These are phyloP conservation scores for Agriotes lineatus DNA, from an alignment of 2,888 invertebrate species.

Conservation along the genomic window DNA sequence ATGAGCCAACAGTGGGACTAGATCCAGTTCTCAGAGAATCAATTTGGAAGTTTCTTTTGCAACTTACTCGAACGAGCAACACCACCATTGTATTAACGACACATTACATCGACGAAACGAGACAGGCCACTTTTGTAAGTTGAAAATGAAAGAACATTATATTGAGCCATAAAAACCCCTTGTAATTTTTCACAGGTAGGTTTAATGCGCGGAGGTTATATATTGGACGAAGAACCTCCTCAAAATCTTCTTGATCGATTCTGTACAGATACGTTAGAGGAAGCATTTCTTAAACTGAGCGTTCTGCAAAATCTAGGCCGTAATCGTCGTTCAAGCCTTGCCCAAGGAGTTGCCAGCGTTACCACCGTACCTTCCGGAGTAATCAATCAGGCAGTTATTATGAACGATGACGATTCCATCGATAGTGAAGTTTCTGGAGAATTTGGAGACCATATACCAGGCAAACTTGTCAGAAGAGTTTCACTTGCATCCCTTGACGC, in stretches of 20 bases:
- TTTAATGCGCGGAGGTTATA: conserved; percentile 84
- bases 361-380: background rate
- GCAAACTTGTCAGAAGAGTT: no score
- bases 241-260: conserved; percentile 78
- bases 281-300: conserved; percentile 84
- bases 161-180: no score
- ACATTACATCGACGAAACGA: conserved; percentile 89
- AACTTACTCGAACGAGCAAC: conserved; percentile 79
- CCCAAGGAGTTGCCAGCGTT: background rate
- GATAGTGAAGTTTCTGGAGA: background rate
- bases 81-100: conserved; percentile 89
- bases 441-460: background rate
- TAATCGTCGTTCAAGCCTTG: conserved; percentile 63
- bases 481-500: no score
- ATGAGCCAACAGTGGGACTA: conserved; percentile 94
- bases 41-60: conserved; percentile 88
- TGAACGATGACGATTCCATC: background rate
- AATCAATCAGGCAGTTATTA: background rate
- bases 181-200: no score
- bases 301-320: conserved; percentile 70
- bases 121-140: conserved; percentile 84
- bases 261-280: conserved; percentile 80
- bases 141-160: no score
- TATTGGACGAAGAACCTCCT: conserved; percentile 86
- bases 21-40: conserved; percentile 89